A percentile compares a stretch with the other conserved stretches of the same genome.
Evolutionary conservation across 1,140 invertebrate species (phyloP).

Genomic region (Platyscapa corneri): DNA sequence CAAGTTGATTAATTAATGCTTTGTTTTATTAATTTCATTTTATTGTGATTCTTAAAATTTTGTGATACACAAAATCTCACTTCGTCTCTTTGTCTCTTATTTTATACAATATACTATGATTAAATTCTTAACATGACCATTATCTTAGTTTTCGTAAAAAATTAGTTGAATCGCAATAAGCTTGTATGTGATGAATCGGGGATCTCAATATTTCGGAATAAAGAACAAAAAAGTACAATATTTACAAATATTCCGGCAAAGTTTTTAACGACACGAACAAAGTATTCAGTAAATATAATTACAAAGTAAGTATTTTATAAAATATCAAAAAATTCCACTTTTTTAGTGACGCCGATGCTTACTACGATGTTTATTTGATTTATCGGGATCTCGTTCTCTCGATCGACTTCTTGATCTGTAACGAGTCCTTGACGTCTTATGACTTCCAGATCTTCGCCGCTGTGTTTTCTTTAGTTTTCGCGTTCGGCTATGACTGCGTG

Average conservation of each 20-base stretch:
- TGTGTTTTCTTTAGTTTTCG: constrained; percentile 72
- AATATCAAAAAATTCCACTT: constrained; percentile 10
- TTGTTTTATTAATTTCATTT: constrained; percentile 17
- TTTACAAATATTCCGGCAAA: constrained; percentile 42
- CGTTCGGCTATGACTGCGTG: constrained; percentile 73
- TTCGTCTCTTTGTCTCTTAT: background rate
- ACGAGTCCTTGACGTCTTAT: constrained; percentile 74
- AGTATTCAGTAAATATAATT: constrained; percentile 31
- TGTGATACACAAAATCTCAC: constrained; percentile 40
- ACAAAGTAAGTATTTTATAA: constrained; percentile 34
- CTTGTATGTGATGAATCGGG: constrained; percentile 28
- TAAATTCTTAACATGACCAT: constrained; percentile 26
- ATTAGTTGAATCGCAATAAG: constrained; percentile 19
- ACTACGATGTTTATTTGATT: constrained; percentile 69
- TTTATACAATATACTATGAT: constrained; percentile 47
- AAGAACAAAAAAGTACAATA: constrained; percentile 46
- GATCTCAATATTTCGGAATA: constrained; percentile 12
- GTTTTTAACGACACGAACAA: constrained; percentile 26
- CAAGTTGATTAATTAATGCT: constrained; percentile 47
- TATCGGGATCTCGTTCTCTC: constrained; percentile 70
- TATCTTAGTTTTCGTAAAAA: constrained; percentile 38
- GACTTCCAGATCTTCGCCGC: constrained; percentile 71
- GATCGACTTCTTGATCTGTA: constrained; percentile 76
- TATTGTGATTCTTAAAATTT: constrained; percentile 43
- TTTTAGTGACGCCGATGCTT: constrained; percentile 65